phyloP scores from a whole-genome alignment of 2,113 vertebrate genomes.

The Anthoscopus minutus region DNA sequence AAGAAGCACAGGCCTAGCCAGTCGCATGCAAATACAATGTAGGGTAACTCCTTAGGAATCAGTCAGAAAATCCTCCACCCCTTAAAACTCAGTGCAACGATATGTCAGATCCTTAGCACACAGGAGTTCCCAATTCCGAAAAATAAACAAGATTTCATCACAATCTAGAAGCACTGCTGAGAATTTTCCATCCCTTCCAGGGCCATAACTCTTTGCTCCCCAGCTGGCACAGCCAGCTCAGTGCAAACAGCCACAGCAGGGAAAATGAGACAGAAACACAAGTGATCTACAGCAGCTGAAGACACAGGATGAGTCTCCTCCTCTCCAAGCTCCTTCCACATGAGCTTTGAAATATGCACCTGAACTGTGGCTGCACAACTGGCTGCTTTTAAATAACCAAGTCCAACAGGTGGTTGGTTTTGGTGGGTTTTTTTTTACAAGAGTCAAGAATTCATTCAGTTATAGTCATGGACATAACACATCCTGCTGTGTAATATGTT shows the following conservation, averaged over 20 bases:
- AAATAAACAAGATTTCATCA: not conserved
- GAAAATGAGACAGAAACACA: not conserved
- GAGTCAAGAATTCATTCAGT: not conserved
- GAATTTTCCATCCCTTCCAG: not conserved
- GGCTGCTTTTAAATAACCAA: not conserved
- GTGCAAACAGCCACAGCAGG: not conserved
- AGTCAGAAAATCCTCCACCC: not conserved
- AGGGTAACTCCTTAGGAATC: not conserved
- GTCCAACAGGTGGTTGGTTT: not conserved
- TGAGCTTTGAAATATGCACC: not conserved
- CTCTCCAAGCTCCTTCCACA: not conserved
- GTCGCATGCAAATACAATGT: not conserved
- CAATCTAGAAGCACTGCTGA: fast-evolving
- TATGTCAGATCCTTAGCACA: not conserved
- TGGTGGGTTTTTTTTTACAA: not conserved
- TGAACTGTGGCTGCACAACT: not conserved
- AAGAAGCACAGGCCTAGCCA: not conserved
- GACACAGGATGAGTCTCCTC: not conserved
- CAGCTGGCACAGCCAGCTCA: not conserved
- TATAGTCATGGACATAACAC: not conserved
- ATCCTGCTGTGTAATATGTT: not conserved
- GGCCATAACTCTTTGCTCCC: not conserved
- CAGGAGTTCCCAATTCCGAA: not conserved
- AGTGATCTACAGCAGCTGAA: not conserved
- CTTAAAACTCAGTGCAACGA: not conserved